Evolutionary conservation across 2,888 invertebrate genomes (phyloP).

Genomic region (Microctonus brassicae): DNA sequence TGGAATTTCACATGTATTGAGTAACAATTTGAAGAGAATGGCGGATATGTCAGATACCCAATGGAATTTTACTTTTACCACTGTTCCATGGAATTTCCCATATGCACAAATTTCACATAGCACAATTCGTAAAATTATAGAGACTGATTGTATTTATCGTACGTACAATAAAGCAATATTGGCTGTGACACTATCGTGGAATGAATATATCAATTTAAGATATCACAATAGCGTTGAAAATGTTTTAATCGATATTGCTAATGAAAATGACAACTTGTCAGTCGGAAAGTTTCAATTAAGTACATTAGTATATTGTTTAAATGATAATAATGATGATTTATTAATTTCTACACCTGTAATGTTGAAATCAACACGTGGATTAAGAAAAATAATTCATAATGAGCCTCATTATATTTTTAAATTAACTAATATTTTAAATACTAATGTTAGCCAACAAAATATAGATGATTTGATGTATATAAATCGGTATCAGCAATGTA

Average conservation of each 20-base stretch:
- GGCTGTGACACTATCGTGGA: constrained; percentile 73
- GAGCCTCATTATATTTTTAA: constrained; percentile 54
- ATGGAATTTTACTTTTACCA: constrained; percentile 72
- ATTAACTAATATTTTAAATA: constrained; percentile 46
- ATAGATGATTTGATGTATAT: constrained; percentile 52
- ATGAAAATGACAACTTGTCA: constrained; percentile 41
- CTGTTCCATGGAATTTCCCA: constrained; percentile 79
- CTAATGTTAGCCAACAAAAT: constrained; percentile 40
- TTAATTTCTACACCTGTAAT: constrained; percentile 54
- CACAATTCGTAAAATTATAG: constrained; percentile 71
- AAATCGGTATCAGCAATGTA: constrained; percentile 57
- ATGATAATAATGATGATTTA: constrained; percentile 55
- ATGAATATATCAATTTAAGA: constrained; percentile 77
- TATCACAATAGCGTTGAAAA: constrained; percentile 73
- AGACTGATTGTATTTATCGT: constrained; percentile 78
- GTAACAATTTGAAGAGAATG: constrained; percentile 67
- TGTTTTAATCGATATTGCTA: constrained; percentile 72
- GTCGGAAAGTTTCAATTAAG: neutral
- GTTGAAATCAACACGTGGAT: constrained; percentile 54
- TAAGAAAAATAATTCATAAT: constrained; percentile 44
- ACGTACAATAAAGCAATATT: constrained; percentile 72
- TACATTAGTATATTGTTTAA: constrained; percentile 51
- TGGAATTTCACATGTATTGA: constrained; percentile 70
- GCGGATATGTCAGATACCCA: constrained; percentile 59
- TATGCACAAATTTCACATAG: constrained; percentile 69